phyloP scores from a whole-genome alignment of 1,140 invertebrate species.

The Epicauta chinensis region DNA sequence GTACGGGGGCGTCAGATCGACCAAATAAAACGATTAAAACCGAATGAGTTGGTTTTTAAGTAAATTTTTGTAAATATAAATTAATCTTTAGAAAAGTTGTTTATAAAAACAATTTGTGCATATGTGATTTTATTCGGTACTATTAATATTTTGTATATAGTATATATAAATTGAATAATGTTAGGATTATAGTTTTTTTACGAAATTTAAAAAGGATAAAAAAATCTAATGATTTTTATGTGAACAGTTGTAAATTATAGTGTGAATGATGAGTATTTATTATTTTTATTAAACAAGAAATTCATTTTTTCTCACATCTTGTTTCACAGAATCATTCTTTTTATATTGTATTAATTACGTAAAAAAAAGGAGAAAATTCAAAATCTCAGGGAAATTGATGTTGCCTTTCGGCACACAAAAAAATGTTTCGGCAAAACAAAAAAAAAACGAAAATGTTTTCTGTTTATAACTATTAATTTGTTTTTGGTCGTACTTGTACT shows the following conservation, averaged over 20 bases:
- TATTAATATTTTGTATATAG: conserved; percentile 28
- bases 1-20: too few species aligned
- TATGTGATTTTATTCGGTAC: conserved; percentile 23
- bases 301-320: conserved; percentile 1
- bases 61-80: neutral
- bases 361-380: too few species aligned
- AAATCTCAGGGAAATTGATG: neutral
- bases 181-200: conserved; percentile 39
- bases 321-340: too few species aligned
- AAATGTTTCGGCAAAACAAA: too few species aligned
- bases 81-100: too few species aligned
- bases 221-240: conserved; percentile 27
- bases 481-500: too few species aligned
- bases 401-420: neutral
- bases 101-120: conserved; percentile 16
- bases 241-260: conserved; percentile 38
- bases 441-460: too few species aligned
- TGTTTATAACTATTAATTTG: too few species aligned
- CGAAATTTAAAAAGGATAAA: conserved; percentile 9
- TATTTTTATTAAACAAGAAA: neutral
- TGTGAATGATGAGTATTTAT: conserved; percentile 18
- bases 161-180: conserved; percentile 4
- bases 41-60: neutral
- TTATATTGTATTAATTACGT: too few species aligned
- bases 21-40: conserved; percentile 7